These are phyloP conservation scores for Lasioglossum leucozonium DNA, from an alignment of 2,888 invertebrate genomes.

Conservation along the genomic window DNA sequence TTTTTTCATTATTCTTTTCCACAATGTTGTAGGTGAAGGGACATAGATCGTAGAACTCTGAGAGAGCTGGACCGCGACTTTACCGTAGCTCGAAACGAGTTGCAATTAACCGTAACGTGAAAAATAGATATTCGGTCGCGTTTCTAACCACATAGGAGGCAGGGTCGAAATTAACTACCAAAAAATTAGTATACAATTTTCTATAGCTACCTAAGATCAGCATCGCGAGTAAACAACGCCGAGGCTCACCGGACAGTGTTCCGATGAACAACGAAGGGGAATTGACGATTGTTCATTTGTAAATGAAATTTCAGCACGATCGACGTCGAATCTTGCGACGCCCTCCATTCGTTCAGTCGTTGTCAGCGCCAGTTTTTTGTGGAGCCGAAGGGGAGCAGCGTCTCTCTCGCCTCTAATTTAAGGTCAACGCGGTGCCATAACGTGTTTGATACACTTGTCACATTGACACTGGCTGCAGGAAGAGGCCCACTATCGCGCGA, in stretches of 20 bases:
- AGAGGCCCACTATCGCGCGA: conserved; percentile 70
- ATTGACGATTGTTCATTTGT: neutral
- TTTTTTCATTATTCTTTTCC: too few relatives aligned
- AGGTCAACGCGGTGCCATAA: conserved; percentile 73
- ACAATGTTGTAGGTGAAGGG: too few relatives aligned
- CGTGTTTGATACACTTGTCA: conserved; percentile 66
- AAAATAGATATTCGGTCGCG: neutral
- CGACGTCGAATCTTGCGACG: neutral
- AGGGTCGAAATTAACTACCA: neutral
- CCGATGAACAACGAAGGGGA: neutral
- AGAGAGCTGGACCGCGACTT: too few relatives aligned
- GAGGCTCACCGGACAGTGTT: neutral
- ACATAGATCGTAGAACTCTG: too few relatives aligned
- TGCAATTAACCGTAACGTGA: neutral
- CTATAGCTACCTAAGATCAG: too few relatives aligned
- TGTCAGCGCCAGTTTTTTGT: conserved; percentile 30
- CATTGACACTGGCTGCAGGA: conserved; percentile 78
- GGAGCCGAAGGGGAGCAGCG: conserved; percentile 36
- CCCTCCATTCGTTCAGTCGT: neutral
- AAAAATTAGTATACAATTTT: neutral
- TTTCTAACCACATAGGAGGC: neutral
- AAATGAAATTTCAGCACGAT: neutral
- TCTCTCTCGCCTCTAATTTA: conserved; percentile 69
- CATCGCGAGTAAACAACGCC: neutral
- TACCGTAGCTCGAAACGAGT: neutral